A percentile compares a stretch with the other conserved stretches of the same genome.
Evolutionary conservation across 2,888 invertebrate species (phyloP).

Genomic region (Ophonus ardosiacus): DNA sequence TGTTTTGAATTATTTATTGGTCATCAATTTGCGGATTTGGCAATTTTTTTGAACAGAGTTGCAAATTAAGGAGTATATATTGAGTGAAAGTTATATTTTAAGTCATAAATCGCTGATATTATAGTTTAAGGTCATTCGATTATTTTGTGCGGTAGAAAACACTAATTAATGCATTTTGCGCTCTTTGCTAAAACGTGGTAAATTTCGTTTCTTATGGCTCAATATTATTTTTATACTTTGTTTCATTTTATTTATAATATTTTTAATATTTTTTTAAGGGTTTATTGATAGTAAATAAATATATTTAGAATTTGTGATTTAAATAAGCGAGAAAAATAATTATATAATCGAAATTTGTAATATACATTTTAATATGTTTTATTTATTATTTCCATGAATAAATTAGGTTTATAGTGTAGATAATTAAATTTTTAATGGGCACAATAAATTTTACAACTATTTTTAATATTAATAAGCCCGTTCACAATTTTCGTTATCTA

Average conservation of each 20-base stretch:
- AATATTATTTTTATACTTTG: neutral
- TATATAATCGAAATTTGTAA: too few relatives aligned
- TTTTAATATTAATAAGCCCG: too few relatives aligned
- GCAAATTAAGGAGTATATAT: neutral
- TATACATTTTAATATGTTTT: too few relatives aligned
- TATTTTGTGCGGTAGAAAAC: conserved; percentile 26
- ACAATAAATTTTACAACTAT: too few relatives aligned
- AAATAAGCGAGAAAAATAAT: too few relatives aligned
- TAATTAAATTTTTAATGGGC: too few relatives aligned
- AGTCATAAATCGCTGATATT: neutral
- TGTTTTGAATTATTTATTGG: conserved; percentile 37
- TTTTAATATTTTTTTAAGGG: neutral
- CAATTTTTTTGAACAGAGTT: neutral
- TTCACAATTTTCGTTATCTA: too few relatives aligned
- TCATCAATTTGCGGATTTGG: neutral
- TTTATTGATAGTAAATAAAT: neutral
- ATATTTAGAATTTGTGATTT: too few relatives aligned
- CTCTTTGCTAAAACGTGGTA: conserved; percentile 9
- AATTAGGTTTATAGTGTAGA: too few relatives aligned
- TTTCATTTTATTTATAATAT: neutral
- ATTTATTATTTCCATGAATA: too few relatives aligned
- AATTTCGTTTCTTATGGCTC: neutral
- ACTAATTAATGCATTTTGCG: conserved; percentile 21
- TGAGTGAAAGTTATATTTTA: neutral
- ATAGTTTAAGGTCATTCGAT: conserved; percentile 21